Evolutionary conservation across 2,888 invertebrate species (phyloP), one percentile per base, ranked within the genome.

Genomic region (Pegoplata infirma): DNA sequence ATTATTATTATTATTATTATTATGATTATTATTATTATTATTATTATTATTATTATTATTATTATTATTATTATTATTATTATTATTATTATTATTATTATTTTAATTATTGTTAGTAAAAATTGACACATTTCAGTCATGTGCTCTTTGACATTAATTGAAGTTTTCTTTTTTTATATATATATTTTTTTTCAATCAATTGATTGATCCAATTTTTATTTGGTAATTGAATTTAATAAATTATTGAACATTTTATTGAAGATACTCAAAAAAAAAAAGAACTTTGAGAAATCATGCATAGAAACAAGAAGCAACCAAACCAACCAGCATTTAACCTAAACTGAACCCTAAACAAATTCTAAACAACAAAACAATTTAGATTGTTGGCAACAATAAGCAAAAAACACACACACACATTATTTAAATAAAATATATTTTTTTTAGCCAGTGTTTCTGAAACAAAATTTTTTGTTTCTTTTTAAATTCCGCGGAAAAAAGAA

Each of bases 361-460:
- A 17, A 59, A 61, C 53, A 74, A 61, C 59, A 71, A 71, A 66
- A 67, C 23, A 67, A 67, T 76, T 76, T 21, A 61, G n/a, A 28
- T 17, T 71, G 51, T 51, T 64, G 66, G 46, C 59, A 71, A 46
- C 21, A 69, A 17, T 12, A n/a, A 23, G 17, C 17, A 10, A 21
- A 19, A 14, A 32, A 10, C 1, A 16, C 2, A 46, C 6, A 53
- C 0, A 46, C 10, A 67, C 12, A 17, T 14, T 53, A 23, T 21
- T 23, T 23, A 12, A 12, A n/a, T n/a, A n/a, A n/a, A n/a, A n/a
- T n/a, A n/a, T n/a, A n/a, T n/a, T n/a, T n/a, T n/a, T n/a, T n/a
- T n/a, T n/a, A n/a, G n/a, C n/a, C n/a, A n/a, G n/a, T n/a, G n/a
- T n/a, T n/a, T n/a, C n/a, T n/a, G n/a, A n/a, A n/a, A n/a, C n/a